Evolutionary conservation across 2,797 vertebrate genomes (phyloP).

Genomic region (Oreochromis mossambicus): DNA sequence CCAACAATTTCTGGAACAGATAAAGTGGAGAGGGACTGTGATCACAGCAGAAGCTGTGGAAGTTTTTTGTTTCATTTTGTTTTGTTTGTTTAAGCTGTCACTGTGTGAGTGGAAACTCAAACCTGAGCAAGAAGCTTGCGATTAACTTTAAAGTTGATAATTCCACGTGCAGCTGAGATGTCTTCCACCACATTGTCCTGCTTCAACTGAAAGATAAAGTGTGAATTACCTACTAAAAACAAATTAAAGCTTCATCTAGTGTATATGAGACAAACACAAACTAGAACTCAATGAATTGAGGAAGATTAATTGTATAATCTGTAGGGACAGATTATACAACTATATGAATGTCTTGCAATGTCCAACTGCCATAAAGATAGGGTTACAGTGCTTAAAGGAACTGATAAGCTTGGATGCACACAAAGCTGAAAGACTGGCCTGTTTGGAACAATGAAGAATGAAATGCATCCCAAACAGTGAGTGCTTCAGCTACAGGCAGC

Average conservation of each 20-base stretch:
- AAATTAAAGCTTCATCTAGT: not conserved
- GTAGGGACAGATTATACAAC: not conserved
- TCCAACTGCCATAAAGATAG: not conserved
- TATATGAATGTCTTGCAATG: not conserved
- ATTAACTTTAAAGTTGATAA: conserved; percentile 86
- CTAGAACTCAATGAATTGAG: not conserved
- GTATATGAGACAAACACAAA: not conserved
- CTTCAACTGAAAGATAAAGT: conserved; percentile 74
- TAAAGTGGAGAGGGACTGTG: not conserved
- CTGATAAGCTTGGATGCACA: not conserved
- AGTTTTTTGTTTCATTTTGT: not conserved
- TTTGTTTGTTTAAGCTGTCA: not conserved
- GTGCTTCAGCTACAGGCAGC: not conserved
- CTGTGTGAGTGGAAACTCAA: not conserved
- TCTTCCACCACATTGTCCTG: conserved; percentile 83
- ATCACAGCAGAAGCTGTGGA: not conserved
- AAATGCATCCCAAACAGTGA: not conserved
- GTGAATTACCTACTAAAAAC: not conserved
- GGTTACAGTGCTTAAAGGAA: not conserved
- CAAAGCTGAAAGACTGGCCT: not conserved
- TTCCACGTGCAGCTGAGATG: conserved; percentile 72
- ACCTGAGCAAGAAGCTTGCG: conserved; percentile 86
- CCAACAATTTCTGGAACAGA: conserved; percentile 81
- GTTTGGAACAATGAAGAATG: not conserved
- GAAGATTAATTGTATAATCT: not conserved